phyloP scores from a whole-genome alignment of 2,797 vertebrate genomes.

The Sciurus vulgaris region DNA sequence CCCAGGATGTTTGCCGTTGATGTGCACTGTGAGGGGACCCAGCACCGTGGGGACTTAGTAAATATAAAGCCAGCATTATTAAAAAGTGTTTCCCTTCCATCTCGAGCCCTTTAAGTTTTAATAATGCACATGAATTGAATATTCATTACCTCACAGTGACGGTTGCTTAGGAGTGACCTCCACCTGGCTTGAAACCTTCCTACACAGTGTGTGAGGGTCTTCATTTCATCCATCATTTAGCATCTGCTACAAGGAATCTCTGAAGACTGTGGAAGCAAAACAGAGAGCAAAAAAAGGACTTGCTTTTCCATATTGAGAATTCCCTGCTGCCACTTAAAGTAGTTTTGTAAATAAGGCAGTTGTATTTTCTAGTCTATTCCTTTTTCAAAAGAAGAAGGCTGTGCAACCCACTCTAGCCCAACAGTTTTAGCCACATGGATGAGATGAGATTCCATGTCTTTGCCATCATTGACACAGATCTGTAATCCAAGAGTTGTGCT shows the following conservation, averaged over 20 bases:
- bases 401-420: not conserved
- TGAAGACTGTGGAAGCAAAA: not conserved
- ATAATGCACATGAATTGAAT: not conserved
- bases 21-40: not conserved
- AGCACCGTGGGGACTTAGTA: not conserved
- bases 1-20: not conserved
- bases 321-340: not conserved
- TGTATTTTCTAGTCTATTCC: not conserved
- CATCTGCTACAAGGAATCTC: not conserved
- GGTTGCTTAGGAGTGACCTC: not conserved
- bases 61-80: not conserved
- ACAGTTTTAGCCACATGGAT: slow-evolving; percentile 8
- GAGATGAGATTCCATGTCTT: slow-evolving; percentile 23
- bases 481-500: slow-evolving; percentile 23
- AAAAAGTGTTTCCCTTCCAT: not conserved
- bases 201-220: not conserved
- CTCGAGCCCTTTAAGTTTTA: not conserved
- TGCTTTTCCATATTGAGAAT: not conserved
- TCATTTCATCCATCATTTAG: not conserved
- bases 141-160: not conserved
- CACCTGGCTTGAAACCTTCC: fast-evolving
- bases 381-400: slow-evolving; percentile 21
- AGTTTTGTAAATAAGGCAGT: not conserved
- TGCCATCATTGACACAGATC: not conserved
- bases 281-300: not conserved